These are phyloP conservation scores for Epicampocera succincta DNA, from an alignment of 2,888 invertebrate genomes.

Conservation along the genomic window DNA sequence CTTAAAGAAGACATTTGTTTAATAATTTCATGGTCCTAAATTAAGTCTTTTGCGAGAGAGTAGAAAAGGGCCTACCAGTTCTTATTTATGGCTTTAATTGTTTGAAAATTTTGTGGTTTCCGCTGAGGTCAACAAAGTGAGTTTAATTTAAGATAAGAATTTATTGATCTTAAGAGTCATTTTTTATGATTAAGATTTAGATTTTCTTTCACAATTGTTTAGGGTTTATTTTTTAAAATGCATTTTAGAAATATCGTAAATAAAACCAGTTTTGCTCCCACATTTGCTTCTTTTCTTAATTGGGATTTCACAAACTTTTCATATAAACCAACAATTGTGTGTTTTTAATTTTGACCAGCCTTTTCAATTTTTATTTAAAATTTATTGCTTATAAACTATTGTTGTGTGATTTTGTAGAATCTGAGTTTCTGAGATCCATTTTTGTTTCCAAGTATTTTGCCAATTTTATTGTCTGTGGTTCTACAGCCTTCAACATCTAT, in stretches of 20 bases:
- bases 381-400: conserved; percentile 5
- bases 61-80: conserved; percentile 3
- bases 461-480: conserved; percentile 46
- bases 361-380: conserved; percentile 41
- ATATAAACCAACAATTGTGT: no score
- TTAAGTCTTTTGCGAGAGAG: conserved; percentile 11
- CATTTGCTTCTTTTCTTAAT: not conserved
- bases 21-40: not conserved
- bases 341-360: not conserved
- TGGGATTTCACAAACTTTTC: conserved; percentile 2
- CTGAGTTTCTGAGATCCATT: conserved; percentile 23
- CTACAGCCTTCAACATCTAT: not conserved
- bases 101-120: conserved; percentile 67
- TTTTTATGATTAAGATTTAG: conserved; percentile 3
- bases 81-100: conserved; percentile 58
- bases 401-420: conserved; percentile 1
- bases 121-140: conserved; percentile 59
- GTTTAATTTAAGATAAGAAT: not conserved
- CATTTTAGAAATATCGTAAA: no score
- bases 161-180: conserved; percentile 2
- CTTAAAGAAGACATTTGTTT: conserved; percentile 17
- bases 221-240: no score
- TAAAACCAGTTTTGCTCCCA: no score
- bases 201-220: no score
- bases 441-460: conserved; percentile 54